Conservation (phyloP, 2,888 invertebrate species). For the Synergus gifuensis region DNA sequence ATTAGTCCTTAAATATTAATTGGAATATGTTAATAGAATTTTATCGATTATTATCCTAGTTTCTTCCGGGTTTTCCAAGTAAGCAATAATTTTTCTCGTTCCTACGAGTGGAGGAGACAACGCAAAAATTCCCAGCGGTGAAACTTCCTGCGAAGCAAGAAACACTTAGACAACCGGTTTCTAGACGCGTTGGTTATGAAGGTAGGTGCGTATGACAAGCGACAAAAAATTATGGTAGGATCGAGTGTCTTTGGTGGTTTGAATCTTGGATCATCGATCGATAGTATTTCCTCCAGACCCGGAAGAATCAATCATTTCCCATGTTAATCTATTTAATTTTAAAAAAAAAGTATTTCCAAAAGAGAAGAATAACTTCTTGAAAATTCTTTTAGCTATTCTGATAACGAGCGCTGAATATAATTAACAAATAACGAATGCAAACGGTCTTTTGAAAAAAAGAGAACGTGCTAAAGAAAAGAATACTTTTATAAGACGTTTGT, state of each 20-base stretch:
- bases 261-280: slow-evolving; percentile 39
- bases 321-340: not conserved
- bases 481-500: slow-evolving; percentile 22
- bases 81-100: not conserved
- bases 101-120: not conserved
- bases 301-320: slow-evolving; percentile 16
- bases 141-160: slow-evolving; percentile 60
- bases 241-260: slow-evolving; percentile 42
- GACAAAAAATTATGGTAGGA: slow-evolving; percentile 19
- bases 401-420: slow-evolving; percentile 24
- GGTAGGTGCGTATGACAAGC: slow-evolving; percentile 48
- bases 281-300: slow-evolving; percentile 34
- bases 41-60: not conserved
- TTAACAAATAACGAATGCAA: slow-evolving; percentile 31
- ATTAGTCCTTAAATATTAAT: not conserved
- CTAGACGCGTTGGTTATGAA: slow-evolving; percentile 44
- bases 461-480: slow-evolving; percentile 20
- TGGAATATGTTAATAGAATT: not conserved
- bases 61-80: slow-evolving; percentile 11
- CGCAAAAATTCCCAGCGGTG: slow-evolving; percentile 57
- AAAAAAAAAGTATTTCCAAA: not conserved
- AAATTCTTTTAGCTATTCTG: slow-evolving; percentile 8
- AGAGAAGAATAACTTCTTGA: slow-evolving; percentile 3
- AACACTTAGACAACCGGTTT: slow-evolving; percentile 63
- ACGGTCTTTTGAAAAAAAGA: slow-evolving; percentile 16